These are phyloP conservation scores for Galendromus occidentalis DNA, from an alignment of 1,140 invertebrate species.

Conservation along the genomic window DNA sequence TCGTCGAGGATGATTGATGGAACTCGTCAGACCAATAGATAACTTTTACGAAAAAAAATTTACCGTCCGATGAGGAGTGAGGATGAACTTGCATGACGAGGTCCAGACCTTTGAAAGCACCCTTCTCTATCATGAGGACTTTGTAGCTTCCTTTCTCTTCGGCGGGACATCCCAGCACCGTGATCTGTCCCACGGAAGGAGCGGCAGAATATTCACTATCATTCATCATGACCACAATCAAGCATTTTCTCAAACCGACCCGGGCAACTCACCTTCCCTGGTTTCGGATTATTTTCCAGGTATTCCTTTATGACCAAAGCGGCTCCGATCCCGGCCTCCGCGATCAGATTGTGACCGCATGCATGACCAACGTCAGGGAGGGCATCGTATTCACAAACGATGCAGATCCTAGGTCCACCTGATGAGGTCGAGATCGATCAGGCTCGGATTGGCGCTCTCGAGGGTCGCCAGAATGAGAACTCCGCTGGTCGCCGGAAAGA, in stretches of 20 bases:
- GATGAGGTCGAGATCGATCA: neutral
- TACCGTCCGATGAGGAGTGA: neutral
- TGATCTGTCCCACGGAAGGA: conserved; percentile 18
- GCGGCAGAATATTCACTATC: too few relatives aligned
- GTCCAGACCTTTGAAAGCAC: conserved; percentile 26
- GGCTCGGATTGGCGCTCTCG: too few relatives aligned
- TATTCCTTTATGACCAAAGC: conserved; percentile 25
- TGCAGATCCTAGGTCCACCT: neutral
- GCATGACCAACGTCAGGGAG: conserved; percentile 30
- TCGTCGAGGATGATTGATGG: neutral
- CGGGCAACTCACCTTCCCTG: conserved; percentile 18
- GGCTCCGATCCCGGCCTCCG: conserved; percentile 26
- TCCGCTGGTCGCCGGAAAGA: too few relatives aligned
- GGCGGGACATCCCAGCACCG: conserved; percentile 28
- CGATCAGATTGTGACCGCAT: conserved; percentile 31
- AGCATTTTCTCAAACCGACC: neutral
- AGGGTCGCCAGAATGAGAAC: too few relatives aligned
- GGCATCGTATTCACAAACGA: conserved; percentile 31
- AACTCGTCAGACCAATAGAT: neutral
- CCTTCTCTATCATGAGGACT: conserved; percentile 23
- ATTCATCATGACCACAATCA: too few relatives aligned
- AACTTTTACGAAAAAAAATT: neutral
- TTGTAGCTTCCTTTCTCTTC: conserved; percentile 30
- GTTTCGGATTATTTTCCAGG: conserved; percentile 18
- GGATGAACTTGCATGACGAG: conserved; percentile 30